phyloP scores from a whole-genome alignment of 1,140 invertebrate genomes.

The Doryteuthis pealeii region DNA sequence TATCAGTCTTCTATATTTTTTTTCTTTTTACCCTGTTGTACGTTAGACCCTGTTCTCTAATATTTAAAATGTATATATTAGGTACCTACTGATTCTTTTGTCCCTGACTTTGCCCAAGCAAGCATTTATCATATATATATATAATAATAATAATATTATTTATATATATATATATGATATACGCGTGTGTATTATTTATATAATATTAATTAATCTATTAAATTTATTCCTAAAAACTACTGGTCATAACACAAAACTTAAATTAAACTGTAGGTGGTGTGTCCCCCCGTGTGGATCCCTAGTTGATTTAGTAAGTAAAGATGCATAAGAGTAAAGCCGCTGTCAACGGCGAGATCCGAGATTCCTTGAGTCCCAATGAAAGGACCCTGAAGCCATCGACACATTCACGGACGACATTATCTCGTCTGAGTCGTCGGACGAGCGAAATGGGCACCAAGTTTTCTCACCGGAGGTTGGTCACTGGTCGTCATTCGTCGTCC shows the following conservation, averaged over 20 bases:
- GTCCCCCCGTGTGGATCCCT: background rate
- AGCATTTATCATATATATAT: background rate
- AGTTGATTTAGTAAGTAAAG: background rate
- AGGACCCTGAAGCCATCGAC: background rate
- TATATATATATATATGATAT: background rate
- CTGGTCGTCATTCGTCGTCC: background rate
- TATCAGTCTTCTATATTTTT: too few species aligned
- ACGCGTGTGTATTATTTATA: too few species aligned
- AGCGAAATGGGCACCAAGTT: background rate
- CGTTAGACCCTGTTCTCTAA: too few species aligned
- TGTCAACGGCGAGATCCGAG: constrained; percentile 12
- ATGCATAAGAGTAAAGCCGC: constrained; percentile 7
- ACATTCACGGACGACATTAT: background rate
- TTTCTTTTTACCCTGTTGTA: too few species aligned
- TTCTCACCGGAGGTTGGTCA: constrained; percentile 5
- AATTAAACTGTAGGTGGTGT: background rate
- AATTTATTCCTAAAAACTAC: too few species aligned
- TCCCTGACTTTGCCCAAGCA: background rate
- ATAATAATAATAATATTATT: background rate
- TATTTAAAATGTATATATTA: too few species aligned
- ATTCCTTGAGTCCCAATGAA: background rate
- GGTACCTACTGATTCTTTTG: too few species aligned
- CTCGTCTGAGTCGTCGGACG: background rate
- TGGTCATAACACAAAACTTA: too few species aligned
- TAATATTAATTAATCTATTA: too few species aligned